phyloP scores from a whole-genome alignment of 2,888 invertebrate species.

The Orchesella flavescens region DNA sequence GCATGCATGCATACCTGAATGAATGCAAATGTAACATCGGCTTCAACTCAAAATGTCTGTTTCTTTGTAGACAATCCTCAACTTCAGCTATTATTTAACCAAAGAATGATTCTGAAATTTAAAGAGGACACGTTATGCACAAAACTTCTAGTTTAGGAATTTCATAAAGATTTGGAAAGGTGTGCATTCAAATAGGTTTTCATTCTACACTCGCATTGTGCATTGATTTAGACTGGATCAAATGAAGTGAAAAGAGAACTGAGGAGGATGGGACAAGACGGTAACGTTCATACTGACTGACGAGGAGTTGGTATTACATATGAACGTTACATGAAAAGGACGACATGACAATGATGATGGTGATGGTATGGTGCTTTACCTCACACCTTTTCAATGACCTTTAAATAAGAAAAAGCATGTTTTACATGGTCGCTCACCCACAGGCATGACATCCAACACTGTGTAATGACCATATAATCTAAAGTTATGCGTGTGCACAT shows the following conservation, averaged over 20 bases:
- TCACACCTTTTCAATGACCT: constrained; percentile 48
- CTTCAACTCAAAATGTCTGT: neutral
- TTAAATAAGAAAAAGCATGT: constrained; percentile 36
- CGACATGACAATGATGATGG: constrained; percentile 8
- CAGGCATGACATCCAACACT: constrained; percentile 39
- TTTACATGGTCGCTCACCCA: constrained; percentile 50
- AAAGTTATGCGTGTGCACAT: constrained; percentile 36
- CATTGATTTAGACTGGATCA: constrained; percentile 8
- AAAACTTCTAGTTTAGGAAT: neutral
- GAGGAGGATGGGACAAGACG: neutral
- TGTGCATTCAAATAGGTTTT: neutral
- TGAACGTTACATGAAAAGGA: neutral
- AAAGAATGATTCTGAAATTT: too few species aligned
- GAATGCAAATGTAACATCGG: neutral
- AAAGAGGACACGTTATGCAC: neutral
- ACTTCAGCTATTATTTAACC: too few species aligned
- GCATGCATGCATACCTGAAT: constrained; percentile 41
- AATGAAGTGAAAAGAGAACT: constrained; percentile 5
- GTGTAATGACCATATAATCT: constrained; percentile 50
- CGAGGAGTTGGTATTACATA: neutral
- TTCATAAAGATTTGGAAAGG: too few species aligned
- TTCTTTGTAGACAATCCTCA: too few species aligned
- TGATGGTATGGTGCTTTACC: neutral
- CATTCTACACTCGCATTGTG: neutral
- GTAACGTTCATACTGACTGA: neutral